phyloP scores from a whole-genome alignment of 2,888 invertebrate species.

The Ametastegia equiseti region DNA sequence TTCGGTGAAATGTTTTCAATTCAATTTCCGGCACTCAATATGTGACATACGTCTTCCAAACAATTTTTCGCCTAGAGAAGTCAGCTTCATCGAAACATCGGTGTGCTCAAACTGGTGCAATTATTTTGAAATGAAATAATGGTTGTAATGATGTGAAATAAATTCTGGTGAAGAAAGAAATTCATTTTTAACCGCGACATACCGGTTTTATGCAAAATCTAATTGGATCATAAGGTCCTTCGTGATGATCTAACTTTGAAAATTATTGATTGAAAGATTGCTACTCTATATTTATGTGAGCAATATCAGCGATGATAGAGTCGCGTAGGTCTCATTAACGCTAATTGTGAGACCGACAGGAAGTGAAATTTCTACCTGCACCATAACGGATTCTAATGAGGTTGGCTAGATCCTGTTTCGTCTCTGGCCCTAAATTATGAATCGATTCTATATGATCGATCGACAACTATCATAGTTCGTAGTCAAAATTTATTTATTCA shows the following conservation, averaged over 20 bases:
- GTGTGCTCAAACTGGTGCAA: too few species aligned
- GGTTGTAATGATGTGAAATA: too few species aligned
- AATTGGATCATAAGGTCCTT: too few species aligned
- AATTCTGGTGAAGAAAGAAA: too few species aligned
- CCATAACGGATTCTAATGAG: slow-evolving; percentile 29
- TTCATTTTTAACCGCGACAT: too few species aligned
- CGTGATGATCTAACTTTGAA: neutral
- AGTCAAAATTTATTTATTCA: neutral
- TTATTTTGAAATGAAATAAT: too few species aligned
- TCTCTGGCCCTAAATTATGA: neutral
- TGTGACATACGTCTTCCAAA: too few species aligned
- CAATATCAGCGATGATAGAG: neutral
- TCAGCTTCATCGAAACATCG: too few species aligned
- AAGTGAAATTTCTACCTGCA: slow-evolving; percentile 40
- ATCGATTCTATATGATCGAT: neutral
- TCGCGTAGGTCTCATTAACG: slow-evolving; percentile 21
- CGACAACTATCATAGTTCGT: neutral
- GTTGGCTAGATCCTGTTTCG: slow-evolving; percentile 29
- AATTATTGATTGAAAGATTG: neutral
- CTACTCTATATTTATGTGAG: neutral
- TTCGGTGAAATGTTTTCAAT: too few species aligned
- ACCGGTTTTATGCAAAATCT: too few species aligned
- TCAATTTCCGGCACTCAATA: too few species aligned
- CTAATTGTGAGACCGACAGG: slow-evolving; percentile 33
- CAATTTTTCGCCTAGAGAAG: too few species aligned